A percentile compares a stretch with the other conserved stretches of the same genome.
Conservation (phyloP, 64 coral and sea anemone species). For the Dendronephthya gigantea region DNA sequence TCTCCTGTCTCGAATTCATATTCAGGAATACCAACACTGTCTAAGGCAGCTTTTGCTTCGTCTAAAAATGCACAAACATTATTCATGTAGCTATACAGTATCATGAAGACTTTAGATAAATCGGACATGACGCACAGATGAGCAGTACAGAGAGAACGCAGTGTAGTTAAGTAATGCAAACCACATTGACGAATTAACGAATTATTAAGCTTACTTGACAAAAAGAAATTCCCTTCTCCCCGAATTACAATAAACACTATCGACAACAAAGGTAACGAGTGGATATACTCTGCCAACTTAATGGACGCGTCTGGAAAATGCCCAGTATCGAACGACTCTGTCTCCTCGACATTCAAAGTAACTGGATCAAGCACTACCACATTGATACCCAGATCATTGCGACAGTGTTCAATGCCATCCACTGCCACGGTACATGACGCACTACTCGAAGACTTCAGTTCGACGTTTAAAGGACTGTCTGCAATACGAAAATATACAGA, state of each 20-base stretch:
- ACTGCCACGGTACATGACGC: slow-evolving; percentile 45
- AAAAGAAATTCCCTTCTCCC: slow-evolving; percentile 75
- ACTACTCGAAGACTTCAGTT: neutral
- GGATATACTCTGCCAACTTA: slow-evolving; percentile 55
- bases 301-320: slow-evolving; percentile 44
- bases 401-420: slow-evolving; percentile 60
- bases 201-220: slow-evolving; percentile 45
- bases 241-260: slow-evolving; percentile 57
- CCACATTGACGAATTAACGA: too few relatives aligned
- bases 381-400: slow-evolving; percentile 71
- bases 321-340: slow-evolving; percentile 68
- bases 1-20: slow-evolving; percentile 72
- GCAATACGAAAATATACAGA: neutral
- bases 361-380: slow-evolving; percentile 72
- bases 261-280: slow-evolving; percentile 46
- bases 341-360: slow-evolving; percentile 56
- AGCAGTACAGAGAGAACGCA: too few relatives aligned
- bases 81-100: neutral
- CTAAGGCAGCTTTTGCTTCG: slow-evolving; percentile 50
- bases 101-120: neutral
- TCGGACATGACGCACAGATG: too few relatives aligned
- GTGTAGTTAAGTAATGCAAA: too few relatives aligned
- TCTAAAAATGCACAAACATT: too few relatives aligned
- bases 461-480: neutral
- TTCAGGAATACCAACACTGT: slow-evolving; percentile 54